Evolutionary conservation across 2,797 vertebrate species (phyloP), one percentile per base, ranked within the genome.

Genomic region (Premnoplex brunnescens): DNA sequence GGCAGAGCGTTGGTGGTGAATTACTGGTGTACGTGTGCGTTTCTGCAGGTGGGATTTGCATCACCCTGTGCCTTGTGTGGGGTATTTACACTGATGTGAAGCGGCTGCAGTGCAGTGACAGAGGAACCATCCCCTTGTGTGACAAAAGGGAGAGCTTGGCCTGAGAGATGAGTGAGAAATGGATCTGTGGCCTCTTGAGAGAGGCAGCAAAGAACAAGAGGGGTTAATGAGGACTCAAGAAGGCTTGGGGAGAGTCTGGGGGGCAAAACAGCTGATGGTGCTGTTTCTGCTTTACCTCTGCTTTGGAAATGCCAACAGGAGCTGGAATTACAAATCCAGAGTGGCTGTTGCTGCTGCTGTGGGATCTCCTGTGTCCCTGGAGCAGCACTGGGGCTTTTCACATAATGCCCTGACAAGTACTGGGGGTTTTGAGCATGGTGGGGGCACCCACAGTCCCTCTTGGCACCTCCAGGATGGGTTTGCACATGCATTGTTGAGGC

Each of bases 51-150:
- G 16, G 28, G 26, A 23, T 71, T 71, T 17, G n/a, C 41, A 18
- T 18, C 41, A 2, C 32, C 3, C 5, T 0, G 0, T 26, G 80
- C 66, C 55, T 63, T 3, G 0, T 0, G 3, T 37, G 39, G 34
- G 27, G 32, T 52, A 52, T 32, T 72, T 46, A 48, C 18, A 7
- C 41, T 32, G 39, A 6, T 48, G 73, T 8, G 21, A 43, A 67
- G 36, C 0, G 12, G 36, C 67, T 49, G 36, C 44, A 48, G 44
- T 41, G 48, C 37, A 9, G 43, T 17, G 54, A 8, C 49, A 63
- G 59, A 58, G 75, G 54, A 39, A 44, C 39, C 0, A 0, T 48
- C 9, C 37, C 23, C 9, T 23, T 3, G 0, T 15, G 58, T 10
- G 32, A 20, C 28, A 44, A 58, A 28, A 66, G 37, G 41, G 60